Evolutionary conservation across 2,113 vertebrate species (phyloP).

Genomic region (Rhinopithecus roxellana): DNA sequence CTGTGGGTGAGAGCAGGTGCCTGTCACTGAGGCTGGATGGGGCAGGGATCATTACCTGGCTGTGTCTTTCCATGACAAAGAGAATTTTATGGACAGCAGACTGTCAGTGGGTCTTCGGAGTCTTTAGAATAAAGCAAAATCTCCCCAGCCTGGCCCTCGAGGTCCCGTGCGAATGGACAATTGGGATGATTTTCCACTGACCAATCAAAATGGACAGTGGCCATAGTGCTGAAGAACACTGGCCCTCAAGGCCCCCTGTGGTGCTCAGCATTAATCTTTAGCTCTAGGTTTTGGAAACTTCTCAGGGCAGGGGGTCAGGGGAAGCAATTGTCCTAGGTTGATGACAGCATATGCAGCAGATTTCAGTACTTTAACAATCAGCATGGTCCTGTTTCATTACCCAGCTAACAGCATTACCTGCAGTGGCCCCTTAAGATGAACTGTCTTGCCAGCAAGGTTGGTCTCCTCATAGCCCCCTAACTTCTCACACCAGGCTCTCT

Average conservation of each 20-base stretch:
- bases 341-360: background rate
- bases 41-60: background rate
- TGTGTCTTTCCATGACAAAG: background rate
- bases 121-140: background rate
- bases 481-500: background rate
- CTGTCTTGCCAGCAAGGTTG: background rate
- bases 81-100: background rate
- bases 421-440: background rate
- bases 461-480: background rate
- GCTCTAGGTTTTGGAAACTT: background rate
- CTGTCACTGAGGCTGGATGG: background rate
- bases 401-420: background rate
- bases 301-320: too few relatives aligned
- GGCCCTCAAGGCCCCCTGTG: background rate
- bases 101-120: background rate
- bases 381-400: background rate
- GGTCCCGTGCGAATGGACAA: background rate
- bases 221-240: background rate
- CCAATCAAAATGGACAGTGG: background rate
- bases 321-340: background rate
- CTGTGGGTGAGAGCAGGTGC: background rate
- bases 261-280: background rate
- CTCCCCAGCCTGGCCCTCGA: background rate
- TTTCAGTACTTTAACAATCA: background rate
- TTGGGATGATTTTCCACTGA: background rate